Percentiles rank a stretch among this genome's conserved stretches.
These are phyloP conservation scores for Trachops cirrhosus DNA, from an alignment of 2,797 vertebrate species.

Conservation along the genomic window DNA sequence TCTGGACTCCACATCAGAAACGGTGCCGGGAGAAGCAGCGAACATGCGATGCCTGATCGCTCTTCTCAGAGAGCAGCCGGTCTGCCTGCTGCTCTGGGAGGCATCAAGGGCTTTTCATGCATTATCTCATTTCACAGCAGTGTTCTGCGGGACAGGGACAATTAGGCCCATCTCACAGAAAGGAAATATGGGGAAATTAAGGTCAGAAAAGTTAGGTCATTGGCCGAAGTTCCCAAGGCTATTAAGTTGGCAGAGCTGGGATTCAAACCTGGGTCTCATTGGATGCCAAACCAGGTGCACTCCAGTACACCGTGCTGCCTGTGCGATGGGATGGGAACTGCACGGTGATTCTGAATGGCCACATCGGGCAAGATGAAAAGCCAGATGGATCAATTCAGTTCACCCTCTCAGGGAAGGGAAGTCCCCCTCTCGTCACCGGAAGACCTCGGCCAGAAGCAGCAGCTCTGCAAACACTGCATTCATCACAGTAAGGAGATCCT, in stretches of 20 bases:
- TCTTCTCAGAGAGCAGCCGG: neutral
- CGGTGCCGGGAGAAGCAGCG: neutral
- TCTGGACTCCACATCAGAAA: neutral
- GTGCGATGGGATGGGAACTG: neutral
- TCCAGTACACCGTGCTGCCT: neutral
- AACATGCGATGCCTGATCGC: accelerated
- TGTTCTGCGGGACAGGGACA: neutral
- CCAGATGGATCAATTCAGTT: neutral
- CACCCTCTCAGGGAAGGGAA: neutral
- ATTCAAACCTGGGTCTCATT: neutral
- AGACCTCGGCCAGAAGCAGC: neutral
- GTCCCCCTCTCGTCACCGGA: neutral
- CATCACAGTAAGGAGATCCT: neutral
- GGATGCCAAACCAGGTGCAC: neutral
- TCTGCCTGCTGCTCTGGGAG: neutral
- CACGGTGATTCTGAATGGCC: neutral
- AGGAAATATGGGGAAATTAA: neutral
- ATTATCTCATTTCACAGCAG: neutral
- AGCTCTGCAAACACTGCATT: neutral
- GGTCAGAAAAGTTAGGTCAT: neutral
- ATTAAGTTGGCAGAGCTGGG: neutral
- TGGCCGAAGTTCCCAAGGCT: neutral
- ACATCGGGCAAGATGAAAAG: neutral
- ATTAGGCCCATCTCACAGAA: neutral
- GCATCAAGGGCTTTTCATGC: neutral